Evolutionary conservation across 2,113 vertebrate genomes (phyloP).

Genomic region (Corydoras maculifer): DNA sequence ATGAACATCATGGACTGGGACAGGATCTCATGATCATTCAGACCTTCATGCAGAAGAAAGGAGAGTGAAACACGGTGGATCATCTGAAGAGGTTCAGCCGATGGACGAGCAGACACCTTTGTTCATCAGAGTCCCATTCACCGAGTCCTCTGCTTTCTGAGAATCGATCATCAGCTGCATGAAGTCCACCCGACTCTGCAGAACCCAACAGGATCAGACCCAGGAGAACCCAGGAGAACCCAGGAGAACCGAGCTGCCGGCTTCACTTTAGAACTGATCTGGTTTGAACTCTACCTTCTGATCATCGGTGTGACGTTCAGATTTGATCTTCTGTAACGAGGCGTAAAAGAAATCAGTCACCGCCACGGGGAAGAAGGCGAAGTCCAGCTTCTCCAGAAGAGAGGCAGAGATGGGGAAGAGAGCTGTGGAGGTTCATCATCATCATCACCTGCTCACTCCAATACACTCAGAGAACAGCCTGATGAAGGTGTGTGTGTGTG

Average conservation of each 20-base stretch:
- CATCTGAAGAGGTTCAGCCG: too few species aligned
- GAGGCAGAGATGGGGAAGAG: slow-evolving; percentile 51
- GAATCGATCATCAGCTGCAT: slow-evolving; percentile 81
- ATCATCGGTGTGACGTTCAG: slow-evolving; percentile 34
- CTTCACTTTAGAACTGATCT: neutral
- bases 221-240: neutral
- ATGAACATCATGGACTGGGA: slow-evolving; percentile 71
- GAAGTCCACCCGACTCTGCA: slow-evolving; percentile 74
- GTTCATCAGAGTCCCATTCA: neutral
- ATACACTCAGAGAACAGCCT: too few species aligned
- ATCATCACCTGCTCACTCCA: too few species aligned
- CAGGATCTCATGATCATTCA: slow-evolving; percentile 70
- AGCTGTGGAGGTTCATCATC: slow-evolving; percentile 32
- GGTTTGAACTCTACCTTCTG: slow-evolving; percentile 35
- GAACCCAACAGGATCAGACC: neutral
- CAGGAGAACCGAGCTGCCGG: neutral
- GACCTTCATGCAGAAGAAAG: slow-evolving; percentile 47
- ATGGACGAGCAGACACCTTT: neutral
- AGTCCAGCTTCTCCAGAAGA: slow-evolving; percentile 42
- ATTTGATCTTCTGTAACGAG: slow-evolving; percentile 50
- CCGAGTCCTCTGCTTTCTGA: slow-evolving; percentile 43
- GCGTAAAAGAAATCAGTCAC: slow-evolving; percentile 49
- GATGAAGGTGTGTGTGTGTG: neutral
- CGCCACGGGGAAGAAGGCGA: slow-evolving; percentile 43
- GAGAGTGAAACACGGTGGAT: too few species aligned